A percentile compares a stretch with the other conserved stretches of the same genome.
phyloP scores from a whole-genome alignment of 2,888 invertebrate species.

The Dicyrtoma fusca region DNA sequence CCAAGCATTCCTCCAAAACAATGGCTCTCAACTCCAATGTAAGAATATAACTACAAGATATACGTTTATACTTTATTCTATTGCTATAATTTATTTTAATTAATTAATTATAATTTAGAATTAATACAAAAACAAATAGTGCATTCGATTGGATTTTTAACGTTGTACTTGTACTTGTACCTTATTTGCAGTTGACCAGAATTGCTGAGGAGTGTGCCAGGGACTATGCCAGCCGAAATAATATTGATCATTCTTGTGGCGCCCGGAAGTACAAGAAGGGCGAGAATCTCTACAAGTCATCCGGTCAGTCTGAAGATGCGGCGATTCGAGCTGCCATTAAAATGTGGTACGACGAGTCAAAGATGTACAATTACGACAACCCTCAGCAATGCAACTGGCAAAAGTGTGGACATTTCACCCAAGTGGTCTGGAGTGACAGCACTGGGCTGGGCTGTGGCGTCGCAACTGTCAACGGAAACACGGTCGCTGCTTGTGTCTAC shows the following conservation, averaged over 20 bases:
- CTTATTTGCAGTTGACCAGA: background rate
- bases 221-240: background rate
- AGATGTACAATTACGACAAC: background rate
- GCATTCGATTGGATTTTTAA: no score
- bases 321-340: background rate
- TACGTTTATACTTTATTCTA: no score
- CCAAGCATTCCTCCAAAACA: no score
- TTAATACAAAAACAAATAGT: no score
- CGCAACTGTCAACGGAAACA: background rate
- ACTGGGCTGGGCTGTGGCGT: background rate
- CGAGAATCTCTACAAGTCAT: slow-evolving; percentile 7
- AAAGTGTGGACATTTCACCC: slow-evolving; percentile 10
- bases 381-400: no score
- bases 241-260: slow-evolving; percentile 20
- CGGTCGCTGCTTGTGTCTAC: background rate
- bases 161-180: no score
- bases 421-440: background rate
- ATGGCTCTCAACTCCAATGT: no score
- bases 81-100: no score
- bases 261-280: no score
- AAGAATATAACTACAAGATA: no score
- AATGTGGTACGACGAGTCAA: slow-evolving; percentile 7
- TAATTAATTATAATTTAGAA: no score
- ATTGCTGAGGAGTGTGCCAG: background rate
- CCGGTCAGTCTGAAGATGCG: background rate